Conservation (phyloP, 2,888 invertebrate genomes). For the Molorchus minor region DNA sequence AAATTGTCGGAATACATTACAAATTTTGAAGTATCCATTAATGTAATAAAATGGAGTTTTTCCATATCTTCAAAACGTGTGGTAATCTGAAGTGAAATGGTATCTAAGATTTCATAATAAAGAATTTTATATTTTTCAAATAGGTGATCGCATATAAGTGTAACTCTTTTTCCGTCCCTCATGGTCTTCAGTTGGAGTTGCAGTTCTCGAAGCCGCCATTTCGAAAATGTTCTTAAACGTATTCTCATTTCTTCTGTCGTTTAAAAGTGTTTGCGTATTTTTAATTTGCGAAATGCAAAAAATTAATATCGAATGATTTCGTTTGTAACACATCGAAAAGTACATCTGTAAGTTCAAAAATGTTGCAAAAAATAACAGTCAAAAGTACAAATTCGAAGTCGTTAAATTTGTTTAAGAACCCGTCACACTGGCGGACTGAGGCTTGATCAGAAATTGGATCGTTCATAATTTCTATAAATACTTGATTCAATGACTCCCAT, state of each 20-base stretch:
- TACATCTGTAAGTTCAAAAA: constrained; percentile 36
- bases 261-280: constrained; percentile 6
- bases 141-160: constrained; percentile 4
- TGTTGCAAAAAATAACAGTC: constrained; percentile 35
- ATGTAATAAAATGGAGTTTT: constrained; percentile 23
- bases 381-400: constrained; percentile 41
- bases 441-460: no score
- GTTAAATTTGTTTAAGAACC: constrained; percentile 8
- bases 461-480: no score
- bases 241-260: constrained; percentile 22
- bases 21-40: constrained; percentile 24
- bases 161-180: background rate
- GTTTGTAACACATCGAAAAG: constrained; percentile 34
- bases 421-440: no score
- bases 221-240: constrained; percentile 19
- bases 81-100: constrained; percentile 15
- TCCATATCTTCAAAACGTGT: constrained; percentile 20
- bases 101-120: constrained; percentile 22
- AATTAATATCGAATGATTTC: constrained; percentile 38
- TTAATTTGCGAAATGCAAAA: constrained; percentile 35
- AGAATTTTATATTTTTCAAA: constrained; percentile 12
- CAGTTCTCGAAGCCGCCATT: constrained; percentile 6
- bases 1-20: constrained; percentile 1
- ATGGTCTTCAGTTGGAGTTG: background rate
- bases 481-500: no score